Percentiles rank a stretch among this genome's conserved stretches.
phyloP scores from a whole-genome alignment of 2,797 vertebrate genomes.

The Onychomys torridus region DNA sequence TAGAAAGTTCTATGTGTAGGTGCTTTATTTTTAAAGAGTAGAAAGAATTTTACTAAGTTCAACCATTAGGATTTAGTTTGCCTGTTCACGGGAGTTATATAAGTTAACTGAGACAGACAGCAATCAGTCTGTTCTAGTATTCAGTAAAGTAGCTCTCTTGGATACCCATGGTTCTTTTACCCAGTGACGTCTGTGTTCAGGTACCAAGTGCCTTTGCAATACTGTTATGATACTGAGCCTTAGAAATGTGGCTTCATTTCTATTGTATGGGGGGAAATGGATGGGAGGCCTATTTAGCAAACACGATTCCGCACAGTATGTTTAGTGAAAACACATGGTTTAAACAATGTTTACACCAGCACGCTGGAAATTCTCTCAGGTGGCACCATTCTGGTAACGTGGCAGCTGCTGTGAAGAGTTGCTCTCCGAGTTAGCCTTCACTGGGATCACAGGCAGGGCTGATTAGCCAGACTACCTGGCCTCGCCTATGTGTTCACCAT shows the following conservation, averaged over 20 bases:
- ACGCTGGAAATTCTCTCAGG: constrained; percentile 2
- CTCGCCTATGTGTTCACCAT: neutral
- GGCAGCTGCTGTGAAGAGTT: neutral
- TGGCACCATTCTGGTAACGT: neutral
- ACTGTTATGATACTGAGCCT: constrained; percentile 38
- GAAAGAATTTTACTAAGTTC: constrained; percentile 69
- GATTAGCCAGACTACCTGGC: neutral
- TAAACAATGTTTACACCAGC: neutral
- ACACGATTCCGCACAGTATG: constrained; percentile 16
- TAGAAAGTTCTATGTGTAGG: neutral
- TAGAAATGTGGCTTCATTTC: constrained; percentile 41
- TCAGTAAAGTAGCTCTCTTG: constrained; percentile 68
- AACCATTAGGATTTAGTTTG: constrained; percentile 69
- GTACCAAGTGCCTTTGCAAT: constrained; percentile 56
- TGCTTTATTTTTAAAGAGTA: constrained; percentile 58
- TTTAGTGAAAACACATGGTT: constrained; percentile 3
- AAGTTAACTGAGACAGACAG: constrained; percentile 76
- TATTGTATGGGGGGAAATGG: constrained; percentile 29
- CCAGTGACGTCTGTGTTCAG: constrained; percentile 38
- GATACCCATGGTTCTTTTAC: constrained; percentile 46
- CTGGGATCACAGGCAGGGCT: neutral
- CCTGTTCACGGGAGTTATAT: constrained; percentile 70
- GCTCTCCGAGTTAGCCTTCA: neutral
- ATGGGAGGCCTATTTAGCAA: constrained; percentile 23
- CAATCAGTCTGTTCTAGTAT: constrained; percentile 70